phyloP scores from a whole-genome alignment of 2,888 invertebrate species.

The Ennomos fuscantarius region DNA sequence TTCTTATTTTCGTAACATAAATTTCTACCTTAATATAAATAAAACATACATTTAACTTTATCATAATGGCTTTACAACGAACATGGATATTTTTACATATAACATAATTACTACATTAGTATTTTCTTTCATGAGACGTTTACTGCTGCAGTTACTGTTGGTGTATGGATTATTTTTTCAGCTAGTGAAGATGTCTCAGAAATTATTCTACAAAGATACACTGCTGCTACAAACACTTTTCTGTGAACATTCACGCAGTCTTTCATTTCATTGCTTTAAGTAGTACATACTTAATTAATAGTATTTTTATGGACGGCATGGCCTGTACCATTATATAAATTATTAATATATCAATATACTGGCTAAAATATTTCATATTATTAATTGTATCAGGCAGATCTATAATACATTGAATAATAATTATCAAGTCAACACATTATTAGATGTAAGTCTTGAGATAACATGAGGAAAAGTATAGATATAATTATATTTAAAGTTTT shows the following conservation, averaged over 20 bases:
- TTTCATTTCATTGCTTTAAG: slow-evolving; percentile 67
- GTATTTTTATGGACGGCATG: slow-evolving; percentile 77
- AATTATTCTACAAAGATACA: neutral
- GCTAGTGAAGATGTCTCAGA: too few relatives aligned
- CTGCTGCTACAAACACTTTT: slow-evolving; percentile 45
- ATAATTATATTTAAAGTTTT: neutral
- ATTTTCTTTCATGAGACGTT: neutral
- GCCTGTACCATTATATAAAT: slow-evolving; percentile 52
- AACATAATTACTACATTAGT: slow-evolving; percentile 2
- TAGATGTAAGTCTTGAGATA: slow-evolving; percentile 34
- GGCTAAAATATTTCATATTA: slow-evolving; percentile 7
- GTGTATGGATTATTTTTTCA: neutral
- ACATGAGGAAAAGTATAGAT: slow-evolving; percentile 21
- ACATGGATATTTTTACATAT: slow-evolving; percentile 6
- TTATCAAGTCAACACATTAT: slow-evolving; percentile 28
- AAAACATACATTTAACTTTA: slow-evolving; percentile 35
- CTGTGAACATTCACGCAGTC: slow-evolving; percentile 64
- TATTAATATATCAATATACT: slow-evolving; percentile 22
- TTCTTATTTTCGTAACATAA: slow-evolving; percentile 56
- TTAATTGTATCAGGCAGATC: slow-evolving; percentile 22
- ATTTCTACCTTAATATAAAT: slow-evolving; percentile 35
- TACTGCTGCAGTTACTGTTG: neutral
- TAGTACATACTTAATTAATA: slow-evolving; percentile 50
- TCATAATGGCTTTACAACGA: slow-evolving; percentile 38
- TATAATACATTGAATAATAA: slow-evolving; percentile 16